phyloP scores from a whole-genome alignment of 2,113 vertebrate genomes.

The Ploceus nigricollis region DNA sequence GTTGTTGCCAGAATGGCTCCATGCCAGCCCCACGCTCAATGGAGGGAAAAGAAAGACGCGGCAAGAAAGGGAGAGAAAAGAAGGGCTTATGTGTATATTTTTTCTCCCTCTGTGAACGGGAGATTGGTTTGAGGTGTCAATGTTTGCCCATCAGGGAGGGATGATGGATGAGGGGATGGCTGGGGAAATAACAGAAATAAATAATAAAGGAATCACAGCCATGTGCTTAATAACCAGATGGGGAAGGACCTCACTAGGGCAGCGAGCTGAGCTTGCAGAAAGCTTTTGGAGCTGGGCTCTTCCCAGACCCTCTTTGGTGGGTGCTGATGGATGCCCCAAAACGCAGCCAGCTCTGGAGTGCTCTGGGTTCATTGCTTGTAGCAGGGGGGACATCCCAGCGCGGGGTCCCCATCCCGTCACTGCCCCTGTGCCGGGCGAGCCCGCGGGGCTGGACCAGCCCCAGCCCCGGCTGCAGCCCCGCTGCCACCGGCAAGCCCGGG shows the following conservation, averaged over 20 bases:
- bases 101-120: neutral
- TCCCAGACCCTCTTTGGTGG: neutral
- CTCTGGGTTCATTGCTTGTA: accelerated
- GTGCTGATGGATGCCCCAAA: neutral
- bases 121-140: constrained; percentile 61
- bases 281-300: neutral
- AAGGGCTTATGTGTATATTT: constrained; percentile 58
- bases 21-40: constrained; percentile 60
- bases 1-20: constrained; percentile 67
- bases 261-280: neutral
- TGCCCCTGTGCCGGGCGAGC: neutral
- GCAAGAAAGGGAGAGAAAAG: constrained; percentile 57
- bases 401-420: accelerated
- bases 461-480: neutral
- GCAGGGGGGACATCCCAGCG: neutral
- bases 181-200: constrained; percentile 30
- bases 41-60: constrained; percentile 49
- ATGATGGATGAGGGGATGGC: constrained; percentile 30
- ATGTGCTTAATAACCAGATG: neutral
- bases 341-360: accelerated
- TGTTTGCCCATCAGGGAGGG: constrained; percentile 44
- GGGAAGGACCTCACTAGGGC: neutral
- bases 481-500: constrained; percentile 56
- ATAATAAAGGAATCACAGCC: constrained; percentile 19
- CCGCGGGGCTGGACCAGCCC: neutral